Conservation (phyloP, 1,140 invertebrate species). For the Cherax quadricarinatus region DNA sequence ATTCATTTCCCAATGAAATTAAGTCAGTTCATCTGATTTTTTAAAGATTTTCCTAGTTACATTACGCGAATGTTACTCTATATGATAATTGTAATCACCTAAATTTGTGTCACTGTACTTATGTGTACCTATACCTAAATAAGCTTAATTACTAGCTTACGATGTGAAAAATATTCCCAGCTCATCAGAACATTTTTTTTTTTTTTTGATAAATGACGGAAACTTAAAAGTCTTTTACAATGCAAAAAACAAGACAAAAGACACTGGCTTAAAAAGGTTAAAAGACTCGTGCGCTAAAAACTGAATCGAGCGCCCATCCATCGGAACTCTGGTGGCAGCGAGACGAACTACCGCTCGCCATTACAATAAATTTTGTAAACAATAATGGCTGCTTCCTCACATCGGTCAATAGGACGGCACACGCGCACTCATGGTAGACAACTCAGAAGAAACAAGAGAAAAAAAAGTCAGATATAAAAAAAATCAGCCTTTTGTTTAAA, state of each 20-base stretch:
- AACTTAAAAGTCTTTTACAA: not conserved
- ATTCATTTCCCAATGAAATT: no score
- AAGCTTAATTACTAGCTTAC: no score
- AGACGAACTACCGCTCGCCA: slow-evolving; percentile 50
- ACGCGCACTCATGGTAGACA: slow-evolving; percentile 43
- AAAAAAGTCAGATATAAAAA: not conserved
- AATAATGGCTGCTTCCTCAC: slow-evolving; percentile 65
- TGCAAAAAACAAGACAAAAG: not conserved
- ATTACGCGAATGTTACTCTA: no score
- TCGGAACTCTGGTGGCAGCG: slow-evolving; percentile 18
- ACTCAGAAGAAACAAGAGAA: not conserved
- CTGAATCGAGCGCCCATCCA: not conserved
- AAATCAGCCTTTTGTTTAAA: no score
- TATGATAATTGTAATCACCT: no score
- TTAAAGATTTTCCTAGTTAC: no score
- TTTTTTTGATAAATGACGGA: no score
- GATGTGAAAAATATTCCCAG: no score
- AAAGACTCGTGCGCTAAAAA: not conserved
- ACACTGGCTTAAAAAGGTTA: not conserved
- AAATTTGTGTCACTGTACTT: no score
- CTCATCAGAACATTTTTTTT: no score
- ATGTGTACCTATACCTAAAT: no score
- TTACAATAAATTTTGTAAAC: slow-evolving; percentile 66
- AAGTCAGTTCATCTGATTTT: no score
- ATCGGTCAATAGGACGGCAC: slow-evolving; percentile 65